phyloP scores from a whole-genome alignment of 2,888 invertebrate genomes.

The Ptychoptera albimana region DNA sequence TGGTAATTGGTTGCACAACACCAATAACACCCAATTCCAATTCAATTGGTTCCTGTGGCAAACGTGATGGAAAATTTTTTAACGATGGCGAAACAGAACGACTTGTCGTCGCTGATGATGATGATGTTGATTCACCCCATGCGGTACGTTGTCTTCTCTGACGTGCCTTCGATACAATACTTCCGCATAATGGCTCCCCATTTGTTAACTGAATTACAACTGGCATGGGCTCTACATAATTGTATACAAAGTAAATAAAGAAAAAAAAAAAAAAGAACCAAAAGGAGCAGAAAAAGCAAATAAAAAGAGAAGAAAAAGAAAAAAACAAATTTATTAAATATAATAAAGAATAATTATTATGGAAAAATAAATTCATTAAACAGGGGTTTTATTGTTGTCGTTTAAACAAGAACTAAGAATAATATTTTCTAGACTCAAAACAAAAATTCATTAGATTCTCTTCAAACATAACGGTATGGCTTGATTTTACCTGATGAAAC shows the following conservation, averaged over 20 bases:
- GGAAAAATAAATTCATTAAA: too few relatives aligned
- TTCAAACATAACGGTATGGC: too few relatives aligned
- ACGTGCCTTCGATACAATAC: conserved; percentile 7
- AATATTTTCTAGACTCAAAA: too few relatives aligned
- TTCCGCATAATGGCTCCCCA: conserved; percentile 11
- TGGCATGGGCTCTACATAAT: conserved; percentile 1
- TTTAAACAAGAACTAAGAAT: too few relatives aligned
- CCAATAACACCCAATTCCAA: conserved; percentile 8
- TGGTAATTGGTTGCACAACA: too few relatives aligned
- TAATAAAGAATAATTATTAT: too few relatives aligned
- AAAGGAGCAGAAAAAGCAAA: background rate
- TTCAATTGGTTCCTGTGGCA: conserved; percentile 9
- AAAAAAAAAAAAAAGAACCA: background rate
- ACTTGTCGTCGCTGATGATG: conserved; percentile 6
- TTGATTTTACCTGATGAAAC: background rate
- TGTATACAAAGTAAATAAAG: background rate
- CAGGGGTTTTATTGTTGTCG: too few relatives aligned
- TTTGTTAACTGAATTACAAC: conserved; percentile 2
- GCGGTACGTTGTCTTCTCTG: conserved; percentile 3
- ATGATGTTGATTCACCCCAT: conserved; percentile 5
- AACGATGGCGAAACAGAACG: conserved; percentile 3
- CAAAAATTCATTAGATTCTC: too few relatives aligned
- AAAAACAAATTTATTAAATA: too few relatives aligned
- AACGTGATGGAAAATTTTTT: conserved; percentile 7
- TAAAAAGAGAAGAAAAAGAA: background rate